Base-by-base conservation (phyloP, 2,113 vertebrate genomes). In the Cichladusa arquata region DNA sequence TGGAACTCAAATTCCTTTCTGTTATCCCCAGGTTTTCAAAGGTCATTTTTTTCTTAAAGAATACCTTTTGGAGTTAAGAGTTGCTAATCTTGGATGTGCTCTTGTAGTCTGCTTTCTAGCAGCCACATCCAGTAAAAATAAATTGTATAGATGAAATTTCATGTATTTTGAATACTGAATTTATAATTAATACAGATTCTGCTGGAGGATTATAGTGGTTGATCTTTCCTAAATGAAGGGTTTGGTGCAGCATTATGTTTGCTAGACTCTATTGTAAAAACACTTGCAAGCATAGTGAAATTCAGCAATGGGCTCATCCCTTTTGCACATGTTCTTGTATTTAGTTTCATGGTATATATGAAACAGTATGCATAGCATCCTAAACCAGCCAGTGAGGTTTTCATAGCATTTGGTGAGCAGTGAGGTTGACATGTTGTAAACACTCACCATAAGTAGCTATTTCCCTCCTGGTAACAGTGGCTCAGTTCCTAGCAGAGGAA, bases 41-140 rank as follows among this genome's bases (percentile, higher is more conserved):
- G 18, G 14, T 69, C 42, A 12, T 15, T 60, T 44, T 80, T 72
- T 94, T 83, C 70, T n/a, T 14, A 40, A 92, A 67, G 48, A 61
- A 40, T 34, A 50, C 66, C 6, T 61, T 42, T 87, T 64, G 38
- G 33, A 82, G 25, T 84, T 40, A 91, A 81, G 56, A 80, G 15
- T 74, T 89, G 10, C 33, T 94, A 44, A 60, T 50, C 64, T 65
- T 74, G 29, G 44, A 42, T 84, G 4, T 54, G 19, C 11, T 54
- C 64, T 93, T 88, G n/a, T 53, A 74, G 56, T 48, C 79, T 78
- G 12, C 51, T 50, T 94, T 83, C 73, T 31, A 86, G 45, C n/a
- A 73, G 20, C 26, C 33, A 6, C 14, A 53, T 36, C 33, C 65
- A 40, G 60, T 71, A 58, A 91, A 88, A 97, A 70, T 56, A 34